Evolutionary conservation across 2,888 invertebrate genomes (phyloP).

Genomic region (Diarsia brunnea): DNA sequence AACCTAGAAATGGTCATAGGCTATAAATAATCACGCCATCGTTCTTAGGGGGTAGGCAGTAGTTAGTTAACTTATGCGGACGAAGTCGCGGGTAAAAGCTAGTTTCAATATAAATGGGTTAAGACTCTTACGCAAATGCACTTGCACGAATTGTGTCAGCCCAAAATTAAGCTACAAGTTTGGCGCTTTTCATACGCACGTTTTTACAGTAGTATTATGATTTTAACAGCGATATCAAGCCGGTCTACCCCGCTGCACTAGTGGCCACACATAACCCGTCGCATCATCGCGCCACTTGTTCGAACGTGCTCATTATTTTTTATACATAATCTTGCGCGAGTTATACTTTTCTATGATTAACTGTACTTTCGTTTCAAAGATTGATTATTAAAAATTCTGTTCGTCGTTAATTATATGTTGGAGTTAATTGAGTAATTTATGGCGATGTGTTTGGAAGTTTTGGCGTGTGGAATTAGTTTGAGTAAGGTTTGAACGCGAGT

Average conservation of each 20-base stretch:
- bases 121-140: background rate
- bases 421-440: slow-evolving; percentile 86
- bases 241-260: slow-evolving; percentile 60
- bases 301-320: slow-evolving; percentile 87
- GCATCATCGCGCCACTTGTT: slow-evolving; percentile 82
- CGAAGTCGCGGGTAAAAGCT: too few species aligned
- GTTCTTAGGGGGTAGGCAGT: too few species aligned
- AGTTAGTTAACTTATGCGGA: too few species aligned
- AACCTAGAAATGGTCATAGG: too few species aligned
- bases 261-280: slow-evolving; percentile 71
- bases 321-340: slow-evolving; percentile 74
- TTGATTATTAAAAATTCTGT: slow-evolving; percentile 87
- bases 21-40: too few species aligned
- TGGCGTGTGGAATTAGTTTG: slow-evolving; percentile 22
- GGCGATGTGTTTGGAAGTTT: slow-evolving; percentile 60
- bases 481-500: background rate
- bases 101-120: background rate
- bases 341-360: slow-evolving; percentile 83
- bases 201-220: background rate
- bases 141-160: background rate
- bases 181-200: too few species aligned
- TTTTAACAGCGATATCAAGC: background rate
- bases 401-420: slow-evolving; percentile 83
- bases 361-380: slow-evolving; percentile 86
- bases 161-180: too few species aligned